phyloP scores from a whole-genome alignment of 2,113 vertebrate genomes.

The Ardeotis arabs region DNA sequence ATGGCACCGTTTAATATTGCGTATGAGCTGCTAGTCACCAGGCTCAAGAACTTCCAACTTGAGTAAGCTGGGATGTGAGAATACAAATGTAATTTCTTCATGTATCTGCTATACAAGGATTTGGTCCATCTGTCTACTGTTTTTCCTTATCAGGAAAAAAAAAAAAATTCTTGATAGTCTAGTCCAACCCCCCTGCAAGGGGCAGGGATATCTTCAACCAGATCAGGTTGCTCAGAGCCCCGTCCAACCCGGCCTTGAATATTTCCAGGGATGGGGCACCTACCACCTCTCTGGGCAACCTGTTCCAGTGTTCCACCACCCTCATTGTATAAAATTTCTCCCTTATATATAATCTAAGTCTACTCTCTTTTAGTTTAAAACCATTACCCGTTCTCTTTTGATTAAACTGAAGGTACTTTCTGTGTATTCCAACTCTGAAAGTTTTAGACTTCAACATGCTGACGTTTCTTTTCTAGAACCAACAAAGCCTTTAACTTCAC shows the following conservation, averaged over 20 bases:
- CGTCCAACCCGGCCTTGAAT: neutral
- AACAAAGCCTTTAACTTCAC: constrained; percentile 76
- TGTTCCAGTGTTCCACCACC: neutral
- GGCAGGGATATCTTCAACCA: neutral
- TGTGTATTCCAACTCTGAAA: neutral
- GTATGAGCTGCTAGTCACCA: constrained; percentile 77
- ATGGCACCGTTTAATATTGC: constrained; percentile 77
- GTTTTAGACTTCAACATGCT: neutral
- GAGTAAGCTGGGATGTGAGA: constrained; percentile 68
- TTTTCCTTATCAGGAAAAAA: neutral
- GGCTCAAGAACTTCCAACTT: constrained; percentile 77
- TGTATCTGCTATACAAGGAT: neutral
- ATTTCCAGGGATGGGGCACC: neutral
- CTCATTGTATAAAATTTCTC: too few species aligned
- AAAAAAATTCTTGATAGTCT: too few species aligned
- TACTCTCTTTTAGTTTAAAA: neutral
- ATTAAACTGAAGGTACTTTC: neutral
- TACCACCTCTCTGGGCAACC: neutral
- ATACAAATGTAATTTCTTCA: neutral
- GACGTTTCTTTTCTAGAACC: constrained; percentile 71
- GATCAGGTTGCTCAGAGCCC: neutral
- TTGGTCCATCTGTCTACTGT: neutral
- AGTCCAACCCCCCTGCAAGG: neutral
- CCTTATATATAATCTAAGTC: neutral
- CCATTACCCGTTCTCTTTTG: neutral